Conservation (phyloP, 2,888 invertebrate genomes). For the Hyppa rectilinea region DNA sequence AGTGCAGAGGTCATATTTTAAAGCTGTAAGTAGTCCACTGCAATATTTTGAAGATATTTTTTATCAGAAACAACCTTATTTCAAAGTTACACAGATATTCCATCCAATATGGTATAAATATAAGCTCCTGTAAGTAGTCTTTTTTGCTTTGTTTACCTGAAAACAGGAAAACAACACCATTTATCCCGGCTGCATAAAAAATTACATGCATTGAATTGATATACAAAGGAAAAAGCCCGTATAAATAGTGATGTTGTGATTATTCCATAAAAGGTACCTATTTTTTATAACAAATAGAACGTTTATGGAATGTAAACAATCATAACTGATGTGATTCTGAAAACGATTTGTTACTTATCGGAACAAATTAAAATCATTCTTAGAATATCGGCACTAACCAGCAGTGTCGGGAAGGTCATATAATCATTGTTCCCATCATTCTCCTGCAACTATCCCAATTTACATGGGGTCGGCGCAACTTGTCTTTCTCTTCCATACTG, state of each 20-base stretch:
- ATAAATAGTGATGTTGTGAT: neutral
- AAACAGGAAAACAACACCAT: slow-evolving; percentile 45
- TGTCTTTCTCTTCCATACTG: no score
- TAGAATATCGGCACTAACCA: neutral
- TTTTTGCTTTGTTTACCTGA: slow-evolving; percentile 48
- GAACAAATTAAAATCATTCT: slow-evolving; percentile 12
- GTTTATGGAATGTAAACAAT: slow-evolving; percentile 7
- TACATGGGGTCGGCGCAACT: no score
- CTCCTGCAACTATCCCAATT: no score
- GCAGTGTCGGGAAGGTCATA: neutral
- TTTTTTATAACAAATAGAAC: slow-evolving; percentile 1
- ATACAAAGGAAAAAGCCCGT: slow-evolving; percentile 19
- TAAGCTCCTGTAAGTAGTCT: slow-evolving; percentile 9
- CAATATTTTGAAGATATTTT: neutral
- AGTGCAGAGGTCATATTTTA: slow-evolving; percentile 16
- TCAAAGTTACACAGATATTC: slow-evolving; percentile 6
- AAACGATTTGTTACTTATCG: slow-evolving; percentile 7
- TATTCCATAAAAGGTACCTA: slow-evolving; percentile 13
- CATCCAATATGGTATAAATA: slow-evolving; percentile 4
- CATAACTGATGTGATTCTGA: slow-evolving; percentile 6
- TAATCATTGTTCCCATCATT: no score
- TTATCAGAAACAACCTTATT: neutral
- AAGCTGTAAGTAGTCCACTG: neutral
- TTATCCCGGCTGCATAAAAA: slow-evolving; percentile 42
- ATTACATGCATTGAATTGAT: slow-evolving; percentile 20